These are phyloP conservation scores for Gastrophryne carolinensis DNA, from an alignment of 2,797 vertebrate species.

Conservation along the genomic window DNA sequence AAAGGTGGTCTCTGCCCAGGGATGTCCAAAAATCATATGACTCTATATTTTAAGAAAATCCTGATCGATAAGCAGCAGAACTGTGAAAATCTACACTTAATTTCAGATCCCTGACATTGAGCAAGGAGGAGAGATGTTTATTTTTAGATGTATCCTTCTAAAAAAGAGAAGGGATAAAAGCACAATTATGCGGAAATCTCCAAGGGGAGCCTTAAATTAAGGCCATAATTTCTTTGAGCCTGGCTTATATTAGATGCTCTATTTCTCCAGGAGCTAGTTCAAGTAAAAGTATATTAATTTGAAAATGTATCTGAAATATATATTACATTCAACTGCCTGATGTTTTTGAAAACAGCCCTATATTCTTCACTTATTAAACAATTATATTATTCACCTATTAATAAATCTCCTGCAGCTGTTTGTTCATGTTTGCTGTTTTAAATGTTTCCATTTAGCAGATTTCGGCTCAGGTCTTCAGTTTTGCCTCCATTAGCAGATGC, in stretches of 20 bases:
- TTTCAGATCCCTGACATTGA: constrained; percentile 60
- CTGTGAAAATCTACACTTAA: constrained; percentile 55
- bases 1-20: constrained; percentile 50
- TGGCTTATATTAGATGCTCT: constrained; percentile 53
- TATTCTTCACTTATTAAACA: too few relatives aligned
- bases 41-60: constrained; percentile 56
- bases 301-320: too few relatives aligned
- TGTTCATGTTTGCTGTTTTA: too few relatives aligned
- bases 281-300: too few relatives aligned
- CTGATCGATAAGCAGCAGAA: constrained; percentile 52
- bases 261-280: constrained; percentile 53
- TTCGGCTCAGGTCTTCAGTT: too few relatives aligned
- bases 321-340: too few relatives aligned
- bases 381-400: too few relatives aligned
- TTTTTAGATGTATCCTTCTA: constrained; percentile 68
- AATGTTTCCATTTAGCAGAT: too few relatives aligned
- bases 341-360: too few relatives aligned
- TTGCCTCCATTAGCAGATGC: too few relatives aligned
- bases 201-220: constrained; percentile 64
- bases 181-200: constrained; percentile 52
- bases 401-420: too few relatives aligned
- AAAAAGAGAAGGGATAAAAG: constrained; percentile 60
- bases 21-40: constrained; percentile 55
- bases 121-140: constrained; percentile 62
- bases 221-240: constrained; percentile 63